phyloP scores from a whole-genome alignment of 2,888 invertebrate genomes.

The Euzophera pinguis region DNA sequence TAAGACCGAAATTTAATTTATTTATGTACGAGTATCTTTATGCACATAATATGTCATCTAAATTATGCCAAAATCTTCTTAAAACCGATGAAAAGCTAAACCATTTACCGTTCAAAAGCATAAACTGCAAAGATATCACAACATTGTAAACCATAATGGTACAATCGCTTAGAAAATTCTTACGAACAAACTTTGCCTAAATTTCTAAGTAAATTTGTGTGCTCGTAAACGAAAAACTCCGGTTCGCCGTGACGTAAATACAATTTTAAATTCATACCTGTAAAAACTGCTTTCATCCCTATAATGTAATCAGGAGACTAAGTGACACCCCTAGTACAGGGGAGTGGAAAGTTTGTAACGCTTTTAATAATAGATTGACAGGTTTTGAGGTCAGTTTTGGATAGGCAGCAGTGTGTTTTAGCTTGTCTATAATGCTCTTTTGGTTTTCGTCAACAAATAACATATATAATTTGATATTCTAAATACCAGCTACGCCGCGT shows the following conservation, averaged over 20 bases:
- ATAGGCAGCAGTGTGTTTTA: background rate
- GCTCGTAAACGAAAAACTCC: slow-evolving; percentile 22
- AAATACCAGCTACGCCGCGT: no score
- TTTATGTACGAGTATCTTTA: no score
- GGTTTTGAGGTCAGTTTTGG: slow-evolving; percentile 1
- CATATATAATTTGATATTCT: background rate
- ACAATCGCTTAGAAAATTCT: background rate
- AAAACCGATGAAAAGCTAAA: background rate
- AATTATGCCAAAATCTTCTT: background rate
- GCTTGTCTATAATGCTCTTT: background rate
- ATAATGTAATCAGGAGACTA: slow-evolving; percentile 53
- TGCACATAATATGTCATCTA: no score
- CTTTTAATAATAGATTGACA: slow-evolving; percentile 33
- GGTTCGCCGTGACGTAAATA: slow-evolving; percentile 34
- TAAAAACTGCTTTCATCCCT: slow-evolving; percentile 65
- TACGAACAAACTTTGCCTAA: slow-evolving; percentile 14
- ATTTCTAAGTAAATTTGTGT: slow-evolving; percentile 29
- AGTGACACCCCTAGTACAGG: slow-evolving; percentile 40
- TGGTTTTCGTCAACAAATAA: background rate
- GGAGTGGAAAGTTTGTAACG: slow-evolving; percentile 24
- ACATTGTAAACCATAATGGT: slow-evolving; percentile 4
- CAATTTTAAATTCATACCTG: slow-evolving; percentile 66
- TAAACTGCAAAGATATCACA: background rate
- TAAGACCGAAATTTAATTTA: no score
- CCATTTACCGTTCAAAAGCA: background rate